Evolutionary conservation across 2,888 invertebrate species (phyloP), one percentile per base, ranked within the genome.

Genomic region (Troides oblongomaculatus): DNA sequence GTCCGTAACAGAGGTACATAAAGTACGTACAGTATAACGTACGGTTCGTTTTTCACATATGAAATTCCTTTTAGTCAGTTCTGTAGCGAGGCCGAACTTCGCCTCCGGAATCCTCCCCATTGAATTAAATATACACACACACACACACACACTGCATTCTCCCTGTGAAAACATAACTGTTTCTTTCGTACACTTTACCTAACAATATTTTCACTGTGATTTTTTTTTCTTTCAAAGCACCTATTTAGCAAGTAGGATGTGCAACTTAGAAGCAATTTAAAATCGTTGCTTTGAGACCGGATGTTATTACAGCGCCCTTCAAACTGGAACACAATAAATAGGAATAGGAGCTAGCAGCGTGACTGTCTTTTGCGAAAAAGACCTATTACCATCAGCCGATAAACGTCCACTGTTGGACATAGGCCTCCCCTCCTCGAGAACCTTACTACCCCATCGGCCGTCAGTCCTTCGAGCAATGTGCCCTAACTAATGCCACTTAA

Each of bases 1-100:
- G 53, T 18, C n/a, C 12, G 18, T 53, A 10, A 18, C n/a, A 4
- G 18, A n/a, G 50, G 58, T 18, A 59, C 25, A 43, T 59, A 59
- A 25, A 65, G 25, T 30, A 58, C 58, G 46, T 59, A 59, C n/a
- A 59, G 25, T n/a, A 58, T 43, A 58, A 65, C 59, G 59, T 5
- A 58, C 57, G 10, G 30, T 65, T 46, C 59, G 30, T 23, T 65
- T 65, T 59, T 46, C 65, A 65, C 65, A 65, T 65, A 65, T 65
- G 65, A 65, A 65, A 65, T 65, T 65, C 65, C 65, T 65, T 65
- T 59, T 65, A 65, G 65, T 58, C 57, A 59, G 46, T 59, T 46
- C 23, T 50, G 25, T 2, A 59, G 59, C n/a, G 65, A 65, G 59
- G 46, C 18, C n/a, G 30, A 23, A 14, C 59, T 8, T 65, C 46